Percentiles rank a stretch among this genome's conserved stretches.
Conservation (phyloP, 2,888 invertebrate species). For the Macrophya annulata region DNA sequence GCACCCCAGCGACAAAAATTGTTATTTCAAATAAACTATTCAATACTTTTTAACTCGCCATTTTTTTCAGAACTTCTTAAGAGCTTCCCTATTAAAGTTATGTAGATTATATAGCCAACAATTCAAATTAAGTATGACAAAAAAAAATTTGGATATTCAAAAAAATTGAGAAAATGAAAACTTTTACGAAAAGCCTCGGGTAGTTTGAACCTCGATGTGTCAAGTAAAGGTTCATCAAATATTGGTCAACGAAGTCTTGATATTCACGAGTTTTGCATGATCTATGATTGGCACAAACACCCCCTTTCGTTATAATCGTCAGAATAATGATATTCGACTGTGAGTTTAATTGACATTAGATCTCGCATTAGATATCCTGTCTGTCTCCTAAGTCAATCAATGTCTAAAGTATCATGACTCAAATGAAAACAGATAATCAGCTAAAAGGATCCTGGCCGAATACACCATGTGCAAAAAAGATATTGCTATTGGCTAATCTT, state of each 20-base stretch:
- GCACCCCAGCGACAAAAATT: too few relatives aligned
- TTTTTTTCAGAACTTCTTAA: too few relatives aligned
- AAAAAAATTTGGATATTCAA: too few relatives aligned
- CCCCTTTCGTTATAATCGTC: not conserved
- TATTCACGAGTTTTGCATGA: not conserved
- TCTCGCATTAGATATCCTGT: not conserved
- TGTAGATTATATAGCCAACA: too few relatives aligned
- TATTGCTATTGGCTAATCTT: not conserved
- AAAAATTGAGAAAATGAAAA: too few relatives aligned
- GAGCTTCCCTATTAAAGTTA: too few relatives aligned
- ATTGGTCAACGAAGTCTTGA: not conserved
- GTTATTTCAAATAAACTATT: too few relatives aligned
- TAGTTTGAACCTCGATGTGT: too few relatives aligned
- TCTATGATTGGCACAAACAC: not conserved
- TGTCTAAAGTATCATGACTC: not conserved
- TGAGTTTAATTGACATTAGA: not conserved
- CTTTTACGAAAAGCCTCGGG: too few relatives aligned
- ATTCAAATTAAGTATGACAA: too few relatives aligned
- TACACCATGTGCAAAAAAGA: not conserved
- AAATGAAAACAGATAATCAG: not conserved
- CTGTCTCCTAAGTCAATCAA: not conserved
- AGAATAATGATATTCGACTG: not conserved
- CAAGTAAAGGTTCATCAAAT: too few relatives aligned
- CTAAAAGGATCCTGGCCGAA: not conserved
- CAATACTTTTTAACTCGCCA: too few relatives aligned